Base-by-base conservation (phyloP, 1,140 invertebrate genomes). In the Drosophila carrolli region DNA sequence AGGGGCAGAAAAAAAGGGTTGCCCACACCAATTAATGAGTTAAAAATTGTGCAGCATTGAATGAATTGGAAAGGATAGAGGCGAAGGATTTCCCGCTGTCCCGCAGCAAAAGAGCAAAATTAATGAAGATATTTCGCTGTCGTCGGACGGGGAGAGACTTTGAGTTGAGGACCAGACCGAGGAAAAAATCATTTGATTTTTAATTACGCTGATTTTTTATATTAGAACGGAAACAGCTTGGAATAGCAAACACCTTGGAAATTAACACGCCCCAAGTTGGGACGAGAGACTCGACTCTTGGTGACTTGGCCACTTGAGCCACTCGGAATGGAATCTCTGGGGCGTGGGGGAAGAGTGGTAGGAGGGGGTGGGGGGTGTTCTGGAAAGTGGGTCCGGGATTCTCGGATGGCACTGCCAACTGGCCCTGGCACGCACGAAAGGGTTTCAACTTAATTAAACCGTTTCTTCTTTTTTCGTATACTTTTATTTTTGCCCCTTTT, bases 381-480 rank as follows among this genome's bases (percentile, higher is more conserved):
- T 56, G 38, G 23, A 14, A 58, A 35, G 19, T 1, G 44, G 13
- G 8, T n/a, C 14, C 44, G 41, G 43, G 19, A 44, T 41, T 50
- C 43, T n/a, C 32, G 14, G 38, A 11, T 27, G 32, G 55, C 48
- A 44, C 27, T 19, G 40, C 35, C 62, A 44, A 65, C 67, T 78
- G 75, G 57, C 44, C 62, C 46, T 56, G 83, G 75, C 76, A 88
- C 83, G 83, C 83, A 84, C 89, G 79, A 91, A 91, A 89, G 89
- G 89, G 83, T 91, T 91, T 91, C 88, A 88, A 91, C 88, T 91
- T 91, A 91, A 91, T 91, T 91, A 91, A 91, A 91, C 88, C 88
- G 78, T 84, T 82, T 83, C 65, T 81, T 81, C 71, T 48, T 66
- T 46, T 62, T 68, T 54, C 55, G 7, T 38, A 46, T 43, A 47